Evolutionary conservation across 2,113 vertebrate species (phyloP).

Genomic region (Xiphorhynchus elegans): DNA sequence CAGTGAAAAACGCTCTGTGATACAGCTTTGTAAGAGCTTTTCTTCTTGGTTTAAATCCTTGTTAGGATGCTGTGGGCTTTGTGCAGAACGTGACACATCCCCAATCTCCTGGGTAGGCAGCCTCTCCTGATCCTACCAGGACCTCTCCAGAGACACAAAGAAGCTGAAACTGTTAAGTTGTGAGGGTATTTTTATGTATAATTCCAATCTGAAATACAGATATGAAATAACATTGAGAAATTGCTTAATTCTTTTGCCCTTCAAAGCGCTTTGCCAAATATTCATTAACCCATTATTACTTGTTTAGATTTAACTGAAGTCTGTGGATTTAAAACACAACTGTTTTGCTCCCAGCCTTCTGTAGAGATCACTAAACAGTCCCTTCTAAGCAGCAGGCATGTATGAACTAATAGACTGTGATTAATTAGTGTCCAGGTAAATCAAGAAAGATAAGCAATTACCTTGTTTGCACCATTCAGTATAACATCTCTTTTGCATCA

Average conservation of each 20-base stretch:
- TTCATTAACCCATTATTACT: not conserved
- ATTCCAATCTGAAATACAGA: not conserved
- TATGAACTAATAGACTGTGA: not conserved
- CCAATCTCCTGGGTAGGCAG: not conserved
- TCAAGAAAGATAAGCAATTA: not conserved
- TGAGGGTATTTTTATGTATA: not conserved
- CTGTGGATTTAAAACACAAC: not conserved
- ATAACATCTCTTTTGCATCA: not conserved
- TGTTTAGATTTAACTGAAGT: not conserved
- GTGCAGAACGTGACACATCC: not conserved
- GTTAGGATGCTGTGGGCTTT: not conserved
- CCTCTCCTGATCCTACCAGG: not conserved
- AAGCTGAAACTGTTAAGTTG: not conserved
- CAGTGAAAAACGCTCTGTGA: not conserved
- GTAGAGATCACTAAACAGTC: not conserved
- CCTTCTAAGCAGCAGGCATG: not conserved
- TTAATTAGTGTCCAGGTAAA: not conserved
- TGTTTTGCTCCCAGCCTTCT: not conserved
- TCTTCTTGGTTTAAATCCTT: not conserved
- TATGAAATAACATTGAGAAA: not conserved
- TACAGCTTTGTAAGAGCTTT: not conserved
- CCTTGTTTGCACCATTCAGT: not conserved
- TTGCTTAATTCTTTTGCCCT: not conserved
- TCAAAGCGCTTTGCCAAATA: not conserved
- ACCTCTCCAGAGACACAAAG: not conserved